Conservation (phyloP, 2,888 invertebrate species). For the Cantharis lateralis region DNA sequence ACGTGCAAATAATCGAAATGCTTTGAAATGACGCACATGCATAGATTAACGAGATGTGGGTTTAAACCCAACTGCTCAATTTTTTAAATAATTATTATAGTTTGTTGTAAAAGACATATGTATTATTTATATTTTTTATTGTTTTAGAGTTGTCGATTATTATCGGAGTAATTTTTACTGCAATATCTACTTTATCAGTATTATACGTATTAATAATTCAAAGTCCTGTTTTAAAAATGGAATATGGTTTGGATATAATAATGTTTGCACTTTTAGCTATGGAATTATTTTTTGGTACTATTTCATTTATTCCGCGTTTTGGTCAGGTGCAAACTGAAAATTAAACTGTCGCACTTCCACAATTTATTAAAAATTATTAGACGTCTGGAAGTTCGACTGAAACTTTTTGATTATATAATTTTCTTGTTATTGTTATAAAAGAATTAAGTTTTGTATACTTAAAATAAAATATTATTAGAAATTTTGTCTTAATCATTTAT, state of each 20-base stretch:
- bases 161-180: neutral
- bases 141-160: neutral
- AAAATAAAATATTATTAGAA: neutral
- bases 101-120: no score
- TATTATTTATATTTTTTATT: neutral
- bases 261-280: conserved; percentile 16
- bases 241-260: conserved; percentile 22
- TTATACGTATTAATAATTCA: conserved; percentile 23
- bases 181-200: neutral
- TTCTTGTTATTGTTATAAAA: neutral
- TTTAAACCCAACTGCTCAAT: no score
- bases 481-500: no score
- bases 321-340: conserved; percentile 2
- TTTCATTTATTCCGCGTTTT: conserved; percentile 23
- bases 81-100: no score
- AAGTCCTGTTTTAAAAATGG: conserved; percentile 22
- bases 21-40: no score
- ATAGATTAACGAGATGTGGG: no score
- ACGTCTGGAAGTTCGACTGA: no score
- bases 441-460: neutral
- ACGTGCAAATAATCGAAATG: no score
- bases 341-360: neutral
- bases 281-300: conserved; percentile 16
- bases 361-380: neutral
- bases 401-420: no score